phyloP scores from a whole-genome alignment of 2,113 vertebrate species.

The Lepus europaeus region DNA sequence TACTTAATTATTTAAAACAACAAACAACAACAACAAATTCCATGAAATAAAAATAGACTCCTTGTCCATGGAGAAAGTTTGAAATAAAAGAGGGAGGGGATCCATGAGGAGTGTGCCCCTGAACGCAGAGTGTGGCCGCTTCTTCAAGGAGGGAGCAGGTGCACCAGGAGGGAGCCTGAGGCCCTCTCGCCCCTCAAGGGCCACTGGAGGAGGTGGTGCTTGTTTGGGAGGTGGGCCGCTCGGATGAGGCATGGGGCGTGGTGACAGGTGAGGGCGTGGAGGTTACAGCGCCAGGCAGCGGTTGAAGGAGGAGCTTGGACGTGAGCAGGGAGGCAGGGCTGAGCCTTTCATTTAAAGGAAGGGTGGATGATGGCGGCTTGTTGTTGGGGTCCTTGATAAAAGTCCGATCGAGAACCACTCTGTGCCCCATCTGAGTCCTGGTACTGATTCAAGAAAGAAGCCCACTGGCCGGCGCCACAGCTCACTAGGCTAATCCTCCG shows the following conservation, averaged over 20 bases:
- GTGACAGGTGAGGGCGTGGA: neutral
- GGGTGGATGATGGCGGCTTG: neutral
- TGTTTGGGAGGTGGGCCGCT: neutral
- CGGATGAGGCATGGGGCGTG: neutral
- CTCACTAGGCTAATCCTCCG: too few species aligned
- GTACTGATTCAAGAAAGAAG: neutral
- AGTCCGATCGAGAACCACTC: neutral
- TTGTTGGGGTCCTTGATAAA: neutral
- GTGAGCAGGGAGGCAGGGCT: neutral
- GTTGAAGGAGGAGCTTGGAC: fast-evolving
- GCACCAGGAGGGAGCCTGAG: neutral
- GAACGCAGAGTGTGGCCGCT: slow-evolving; percentile 7
- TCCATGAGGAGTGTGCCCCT: slow-evolving; percentile 12
- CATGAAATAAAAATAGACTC: slow-evolving; percentile 82
- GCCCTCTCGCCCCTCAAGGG: neutral
- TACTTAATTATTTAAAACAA: slow-evolving; percentile 88
- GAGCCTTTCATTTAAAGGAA: neutral
- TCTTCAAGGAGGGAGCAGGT: neutral
- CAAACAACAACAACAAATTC: slow-evolving; percentile 60
- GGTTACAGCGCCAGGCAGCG: neutral
- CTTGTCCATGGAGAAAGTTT: slow-evolving; percentile 71
- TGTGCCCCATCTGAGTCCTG: neutral
- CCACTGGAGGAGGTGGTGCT: neutral
- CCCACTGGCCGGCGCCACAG: neutral
- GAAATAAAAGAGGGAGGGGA: neutral